phyloP scores from a whole-genome alignment of 1,140 invertebrate species.

The Aphaenogaster floridana region DNA sequence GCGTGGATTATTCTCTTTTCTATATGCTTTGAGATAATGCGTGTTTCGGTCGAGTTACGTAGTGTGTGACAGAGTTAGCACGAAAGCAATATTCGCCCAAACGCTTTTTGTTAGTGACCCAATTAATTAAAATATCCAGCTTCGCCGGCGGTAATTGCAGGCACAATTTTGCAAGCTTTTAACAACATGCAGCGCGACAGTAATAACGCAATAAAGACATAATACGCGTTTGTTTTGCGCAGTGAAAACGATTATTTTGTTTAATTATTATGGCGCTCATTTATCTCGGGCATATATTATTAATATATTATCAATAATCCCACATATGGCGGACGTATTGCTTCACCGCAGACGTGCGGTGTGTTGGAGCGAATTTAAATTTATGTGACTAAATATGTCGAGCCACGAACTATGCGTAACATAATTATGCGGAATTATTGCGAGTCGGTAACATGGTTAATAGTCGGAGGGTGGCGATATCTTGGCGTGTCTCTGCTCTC shows the following conservation, averaged over 20 bases:
- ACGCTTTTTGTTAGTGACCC: slow-evolving; percentile 63
- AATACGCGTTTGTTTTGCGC: slow-evolving; percentile 57
- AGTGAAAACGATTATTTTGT: slow-evolving; percentile 59
- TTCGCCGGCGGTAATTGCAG: slow-evolving; percentile 48
- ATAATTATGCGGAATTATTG: slow-evolving; percentile 51
- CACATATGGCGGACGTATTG: slow-evolving; percentile 52
- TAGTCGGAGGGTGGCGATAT: slow-evolving; percentile 8
- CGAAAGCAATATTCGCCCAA: slow-evolving; percentile 52
- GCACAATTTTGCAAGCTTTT: slow-evolving; percentile 60
- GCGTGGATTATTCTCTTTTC: slow-evolving; percentile 6
- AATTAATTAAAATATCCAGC: slow-evolving; percentile 63
- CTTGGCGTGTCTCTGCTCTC: neutral
- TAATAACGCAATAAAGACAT: slow-evolving; percentile 64
- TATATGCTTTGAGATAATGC: slow-evolving; percentile 46
- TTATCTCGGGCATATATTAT: slow-evolving; percentile 56
- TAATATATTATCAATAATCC: slow-evolving; percentile 63
- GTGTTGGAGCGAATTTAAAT: slow-evolving; percentile 41
- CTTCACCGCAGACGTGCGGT: slow-evolving; percentile 57
- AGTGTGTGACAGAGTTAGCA: slow-evolving; percentile 34
- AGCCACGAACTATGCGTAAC: slow-evolving; percentile 31
- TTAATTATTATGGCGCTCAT: slow-evolving; percentile 60
- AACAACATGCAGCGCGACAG: slow-evolving; percentile 57
- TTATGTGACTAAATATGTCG: slow-evolving; percentile 47
- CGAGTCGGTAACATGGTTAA: slow-evolving; percentile 31
- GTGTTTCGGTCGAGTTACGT: slow-evolving; percentile 43